Percentiles rank a stretch among this genome's conserved stretches.
Conservation (phyloP, 2,797 vertebrate genomes). For the Neosilurus hyrtlii region DNA sequence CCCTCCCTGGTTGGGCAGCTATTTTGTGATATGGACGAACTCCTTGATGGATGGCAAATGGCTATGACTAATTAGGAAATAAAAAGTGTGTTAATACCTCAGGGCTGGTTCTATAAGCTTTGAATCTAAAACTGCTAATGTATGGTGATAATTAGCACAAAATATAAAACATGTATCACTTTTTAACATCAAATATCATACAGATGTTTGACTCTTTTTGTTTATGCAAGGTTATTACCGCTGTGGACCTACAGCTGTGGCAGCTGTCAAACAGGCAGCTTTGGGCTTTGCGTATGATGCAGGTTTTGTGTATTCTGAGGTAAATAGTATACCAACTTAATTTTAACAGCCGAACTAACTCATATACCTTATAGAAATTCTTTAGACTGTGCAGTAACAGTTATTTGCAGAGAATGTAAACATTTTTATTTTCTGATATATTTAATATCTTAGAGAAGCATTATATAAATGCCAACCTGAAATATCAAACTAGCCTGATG, state of each 20-base stretch:
- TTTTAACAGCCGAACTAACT: background rate
- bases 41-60: too few relatives aligned
- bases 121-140: background rate
- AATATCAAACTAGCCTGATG: background rate
- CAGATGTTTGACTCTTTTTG: background rate
- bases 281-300: constrained; percentile 82
- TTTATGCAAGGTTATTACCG: constrained; percentile 74
- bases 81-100: too few relatives aligned
- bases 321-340: constrained; percentile 29
- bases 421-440: background rate
- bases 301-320: constrained; percentile 85
- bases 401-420: background rate
- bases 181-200: background rate
- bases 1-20: too few relatives aligned
- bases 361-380: background rate
- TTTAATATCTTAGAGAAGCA: background rate
- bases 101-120: too few relatives aligned
- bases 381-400: background rate
- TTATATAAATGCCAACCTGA: background rate
- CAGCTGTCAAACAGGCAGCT: constrained; percentile 78
- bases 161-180: background rate
- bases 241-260: constrained; percentile 84
- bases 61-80: too few relatives aligned
- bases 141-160: background rate
- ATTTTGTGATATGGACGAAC: too few relatives aligned